Evolutionary conservation across 1,140 invertebrate species (phyloP).

Genomic region (Drosophila suzukii): DNA sequence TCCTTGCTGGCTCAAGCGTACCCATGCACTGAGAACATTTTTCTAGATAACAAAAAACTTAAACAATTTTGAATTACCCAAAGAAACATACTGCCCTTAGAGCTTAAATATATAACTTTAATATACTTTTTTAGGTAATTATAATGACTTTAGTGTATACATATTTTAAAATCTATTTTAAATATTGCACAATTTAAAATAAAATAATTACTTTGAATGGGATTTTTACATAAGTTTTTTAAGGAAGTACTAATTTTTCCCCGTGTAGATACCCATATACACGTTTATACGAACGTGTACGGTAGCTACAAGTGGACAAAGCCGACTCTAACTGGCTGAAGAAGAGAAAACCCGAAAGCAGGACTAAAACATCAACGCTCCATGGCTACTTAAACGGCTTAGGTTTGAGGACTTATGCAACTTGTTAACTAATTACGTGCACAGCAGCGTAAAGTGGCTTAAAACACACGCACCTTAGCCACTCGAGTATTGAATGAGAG

Average conservation of each 20-base stretch:
- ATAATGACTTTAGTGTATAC: no score
- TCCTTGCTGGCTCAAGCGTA: constrained; percentile 36
- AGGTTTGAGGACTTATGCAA: constrained; percentile 69
- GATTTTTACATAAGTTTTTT: no score
- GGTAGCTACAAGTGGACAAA: constrained; percentile 58
- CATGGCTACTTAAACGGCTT: constrained; percentile 68
- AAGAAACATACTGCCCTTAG: no score
- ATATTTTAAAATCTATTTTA: no score
- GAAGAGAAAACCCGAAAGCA: constrained; percentile 32
- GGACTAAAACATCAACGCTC: constrained; percentile 20
- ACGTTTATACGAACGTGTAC: constrained; percentile 18
- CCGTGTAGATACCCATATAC: constrained; percentile 1
- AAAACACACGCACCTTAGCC: constrained; percentile 14
- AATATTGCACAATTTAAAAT: no score
- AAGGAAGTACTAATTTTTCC: neutral
- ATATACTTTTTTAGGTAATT: no score
- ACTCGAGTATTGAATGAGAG: neutral
- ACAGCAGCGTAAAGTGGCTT: constrained; percentile 27
- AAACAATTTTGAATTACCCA: no score
- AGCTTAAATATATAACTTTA: no score
- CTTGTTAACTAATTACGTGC: constrained; percentile 74
- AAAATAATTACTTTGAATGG: no score
- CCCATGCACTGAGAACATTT: constrained; percentile 16
- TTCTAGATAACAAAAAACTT: neutral
- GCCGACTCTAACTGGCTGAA: constrained; percentile 51